Evolutionary conservation across 2,797 vertebrate species (phyloP).

Genomic region (Anisognathus igniventris): DNA sequence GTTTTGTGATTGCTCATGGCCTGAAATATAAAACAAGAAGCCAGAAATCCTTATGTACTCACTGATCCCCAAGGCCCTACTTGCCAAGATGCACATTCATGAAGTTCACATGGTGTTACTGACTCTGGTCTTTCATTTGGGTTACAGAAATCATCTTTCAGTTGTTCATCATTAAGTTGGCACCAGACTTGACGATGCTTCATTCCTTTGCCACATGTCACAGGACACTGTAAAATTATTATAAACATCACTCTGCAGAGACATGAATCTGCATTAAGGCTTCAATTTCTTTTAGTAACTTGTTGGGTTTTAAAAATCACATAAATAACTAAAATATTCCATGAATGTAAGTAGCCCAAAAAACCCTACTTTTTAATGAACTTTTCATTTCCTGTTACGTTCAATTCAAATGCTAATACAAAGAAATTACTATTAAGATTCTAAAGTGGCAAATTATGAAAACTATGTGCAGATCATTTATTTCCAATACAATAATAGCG

Average conservation of each 20-base stretch:
- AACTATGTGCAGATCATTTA: not conserved
- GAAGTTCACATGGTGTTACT: conserved; percentile 80
- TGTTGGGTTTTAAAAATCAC: not conserved
- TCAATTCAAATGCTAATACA: not conserved
- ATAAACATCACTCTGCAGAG: not conserved
- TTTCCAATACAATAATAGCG: not conserved
- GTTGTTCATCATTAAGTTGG: conserved; percentile 77
- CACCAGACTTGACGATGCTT: conserved; percentile 87
- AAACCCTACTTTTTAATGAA: not conserved
- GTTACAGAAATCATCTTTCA: conserved; percentile 86
- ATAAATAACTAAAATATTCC: not conserved
- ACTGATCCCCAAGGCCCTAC: conserved; percentile 90
- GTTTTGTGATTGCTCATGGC: not conserved
- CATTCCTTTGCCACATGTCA: conserved; percentile 89
- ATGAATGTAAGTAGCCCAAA: not conserved
- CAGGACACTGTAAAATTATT: conserved; percentile 80
- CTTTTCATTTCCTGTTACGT: not conserved
- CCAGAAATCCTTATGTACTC: conserved; percentile 68
- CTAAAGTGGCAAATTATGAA: not conserved
- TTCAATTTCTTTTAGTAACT: not conserved
- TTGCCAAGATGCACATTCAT: conserved; percentile 90
- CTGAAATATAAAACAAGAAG: not conserved
- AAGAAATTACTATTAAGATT: not conserved
- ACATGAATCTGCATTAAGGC: not conserved
- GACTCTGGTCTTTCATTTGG: conserved; percentile 78